phyloP scores from a whole-genome alignment of 2,888 invertebrate genomes.

The Rotaria sp. region DNA sequence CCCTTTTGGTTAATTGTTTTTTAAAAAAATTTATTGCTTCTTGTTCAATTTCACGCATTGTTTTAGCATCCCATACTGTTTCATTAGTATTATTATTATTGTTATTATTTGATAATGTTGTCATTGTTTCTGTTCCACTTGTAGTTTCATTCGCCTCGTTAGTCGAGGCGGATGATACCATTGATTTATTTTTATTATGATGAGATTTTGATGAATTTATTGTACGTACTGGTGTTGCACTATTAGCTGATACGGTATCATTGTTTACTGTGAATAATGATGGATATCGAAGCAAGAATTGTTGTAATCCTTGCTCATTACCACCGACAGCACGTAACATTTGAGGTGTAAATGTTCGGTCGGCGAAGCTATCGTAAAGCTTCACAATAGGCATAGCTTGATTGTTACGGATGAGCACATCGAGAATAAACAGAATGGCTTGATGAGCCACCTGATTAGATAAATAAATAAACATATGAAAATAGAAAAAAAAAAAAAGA shows the following conservation, averaged over 20 bases:
- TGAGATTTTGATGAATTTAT: constrained; percentile 41
- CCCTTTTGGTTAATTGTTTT: constrained; percentile 82
- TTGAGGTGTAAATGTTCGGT: constrained; percentile 95
- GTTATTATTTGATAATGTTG: constrained; percentile 44
- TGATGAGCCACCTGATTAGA: constrained; percentile 46
- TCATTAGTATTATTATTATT: neutral
- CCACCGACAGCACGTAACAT: constrained; percentile 71
- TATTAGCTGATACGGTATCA: constrained; percentile 48
- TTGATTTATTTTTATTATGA: neutral
- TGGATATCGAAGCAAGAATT: constrained; percentile 91
- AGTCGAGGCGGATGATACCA: constrained; percentile 27
- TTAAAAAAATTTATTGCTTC: constrained; percentile 97
- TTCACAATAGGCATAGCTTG: constrained; percentile 90
- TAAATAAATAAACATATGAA: neutral
- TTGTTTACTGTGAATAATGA: constrained; percentile 88
- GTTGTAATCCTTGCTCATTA: constrained; percentile 84
- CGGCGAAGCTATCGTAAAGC: constrained; percentile 95
- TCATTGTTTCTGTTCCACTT: constrained; percentile 44
- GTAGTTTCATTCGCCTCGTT: constrained; percentile 44
- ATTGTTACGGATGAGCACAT: constrained; percentile 72
- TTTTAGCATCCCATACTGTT: constrained; percentile 37
- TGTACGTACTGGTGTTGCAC: constrained; percentile 42
- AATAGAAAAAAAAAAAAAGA: neutral
- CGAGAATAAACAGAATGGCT: constrained; percentile 84
- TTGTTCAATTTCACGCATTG: constrained; percentile 61